Base-by-base conservation (phyloP, 2,797 vertebrate species). In the Spinus olivaceus region DNA sequence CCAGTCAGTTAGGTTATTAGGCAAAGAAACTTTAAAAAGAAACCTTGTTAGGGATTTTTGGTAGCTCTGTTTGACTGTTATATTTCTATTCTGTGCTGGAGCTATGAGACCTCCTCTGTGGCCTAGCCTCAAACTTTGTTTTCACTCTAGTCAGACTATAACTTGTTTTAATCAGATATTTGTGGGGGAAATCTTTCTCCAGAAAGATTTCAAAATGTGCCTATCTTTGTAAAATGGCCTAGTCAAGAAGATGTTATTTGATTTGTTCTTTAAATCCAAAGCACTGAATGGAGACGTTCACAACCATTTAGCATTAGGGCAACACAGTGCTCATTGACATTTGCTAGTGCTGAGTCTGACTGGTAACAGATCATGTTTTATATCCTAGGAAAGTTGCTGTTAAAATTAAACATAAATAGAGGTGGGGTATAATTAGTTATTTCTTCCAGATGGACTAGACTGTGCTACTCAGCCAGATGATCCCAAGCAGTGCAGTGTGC, bases 361-460 rank as follows among this genome's bases (percentile, higher is more conserved):
- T 84, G 56, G 39, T 86, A 92, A 86, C 73, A 81, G 88, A 88
- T 86, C 66, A 66, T 92, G 86, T 72, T 86, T 93, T 97, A 84
- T 91, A 93, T 94, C 90, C 49, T 72, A 84, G 66, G 73, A 93
- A 95, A 94, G 93, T 73, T 88, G 77, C 82, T 88, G 90, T 91
- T 96, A 92, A 95, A 96, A 90, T 94, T 81, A 92, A 73, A 81
- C 86, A 59, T 81, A 95, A 92, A 81, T 90, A 88, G 88, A 91
- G 80, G 63, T 88, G 77, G 66, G 22, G 70, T 91, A 35, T 94
- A 95, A 81, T 90, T 90, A 92, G 83, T 84, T 94, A 90, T 90
- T 95, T 73, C 61, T 95, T 97, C 93, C 83, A 86, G 88, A 90
- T 90, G 93, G 86, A 81, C 56, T 79, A 59, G 70, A 41, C 44